Base-by-base conservation (phyloP, 2,888 invertebrate species). In the Adela reaumurella region DNA sequence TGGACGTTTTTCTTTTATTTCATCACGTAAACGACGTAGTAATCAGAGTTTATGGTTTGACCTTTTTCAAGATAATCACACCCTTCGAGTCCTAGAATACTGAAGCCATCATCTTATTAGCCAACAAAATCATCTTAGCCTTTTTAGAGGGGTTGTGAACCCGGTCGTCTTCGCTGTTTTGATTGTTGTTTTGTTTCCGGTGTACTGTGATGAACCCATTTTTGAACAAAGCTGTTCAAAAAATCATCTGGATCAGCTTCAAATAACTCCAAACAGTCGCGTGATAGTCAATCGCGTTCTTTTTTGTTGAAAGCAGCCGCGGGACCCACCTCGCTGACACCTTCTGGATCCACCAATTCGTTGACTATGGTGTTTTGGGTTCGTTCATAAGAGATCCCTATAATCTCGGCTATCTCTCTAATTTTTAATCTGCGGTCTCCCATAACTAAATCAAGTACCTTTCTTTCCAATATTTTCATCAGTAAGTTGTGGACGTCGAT, bases 381-480 rank as follows among this genome's bases (percentile, higher is more conserved):
- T 47, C 48, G 29, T 45, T 52, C 46, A 48, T 46, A 50, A 10
- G 48, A 51, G 45, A 53, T 53, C 51, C 49, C 50, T 43, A 53
- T 50, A 50, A 48, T 52, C 41, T 54, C 48, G 20, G 51, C 52
- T 28, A 52, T 54, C 35, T 55, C 51, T 19, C 47, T 48, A 43
- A 53, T 50, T 47, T 46, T 55, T 51, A 55, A 55, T 51, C 50
- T 49, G 3, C 50, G 53, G 44, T 54, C 49, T 49, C 17, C 43
- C 46, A 52, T 47, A 46, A 53, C 51, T 11, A 52, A 35, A 52
- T 53, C 53, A 50, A 49, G 51, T 20, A 53, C 43, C 52, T 53
- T 55, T 29, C 52, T 53, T 55, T 17, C 29, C 29, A 47, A 50
- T 54, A 50, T 54, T 53, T 52, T 52, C 52, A 44, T 49, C 43